Evolutionary conservation across 1,140 invertebrate species (phyloP).

Genomic region (Teleopsis dalmanni): DNA sequence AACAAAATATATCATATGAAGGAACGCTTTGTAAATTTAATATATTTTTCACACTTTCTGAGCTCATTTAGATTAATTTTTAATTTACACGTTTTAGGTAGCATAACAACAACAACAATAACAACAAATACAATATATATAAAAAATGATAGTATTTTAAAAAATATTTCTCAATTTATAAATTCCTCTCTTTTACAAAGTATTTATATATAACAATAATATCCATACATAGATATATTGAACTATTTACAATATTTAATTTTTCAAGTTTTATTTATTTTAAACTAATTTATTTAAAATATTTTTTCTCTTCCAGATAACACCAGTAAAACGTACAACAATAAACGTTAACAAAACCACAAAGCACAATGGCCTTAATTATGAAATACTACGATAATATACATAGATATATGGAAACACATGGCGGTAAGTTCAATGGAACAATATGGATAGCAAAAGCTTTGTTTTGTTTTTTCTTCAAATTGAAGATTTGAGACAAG

Average conservation of each 20-base stretch:
- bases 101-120: constrained; percentile 1
- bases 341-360: not conserved
- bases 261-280: too few species aligned
- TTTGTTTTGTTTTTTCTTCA: too few species aligned
- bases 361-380: constrained; percentile 52
- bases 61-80: too few species aligned
- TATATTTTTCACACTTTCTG: too few species aligned
- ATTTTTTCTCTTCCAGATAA: constrained; percentile 2
- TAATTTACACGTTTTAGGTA: too few species aligned
- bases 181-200: not conserved
- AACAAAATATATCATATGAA: too few species aligned
- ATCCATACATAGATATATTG: not conserved
- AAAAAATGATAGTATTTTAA: too few species aligned
- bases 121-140: not conserved
- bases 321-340: not conserved
- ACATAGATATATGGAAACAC: constrained; percentile 55
- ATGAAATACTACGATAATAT: constrained; percentile 56
- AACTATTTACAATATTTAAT: not conserved
- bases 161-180: too few species aligned
- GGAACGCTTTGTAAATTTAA: too few species aligned
- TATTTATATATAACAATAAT: not conserved
- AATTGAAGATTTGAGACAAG: too few species aligned
- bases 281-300: not conserved
- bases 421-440: constrained; percentile 49
- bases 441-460: not conserved